Evolutionary conservation across 2,888 invertebrate species (phyloP).

Genomic region (Melieria omissa): DNA sequence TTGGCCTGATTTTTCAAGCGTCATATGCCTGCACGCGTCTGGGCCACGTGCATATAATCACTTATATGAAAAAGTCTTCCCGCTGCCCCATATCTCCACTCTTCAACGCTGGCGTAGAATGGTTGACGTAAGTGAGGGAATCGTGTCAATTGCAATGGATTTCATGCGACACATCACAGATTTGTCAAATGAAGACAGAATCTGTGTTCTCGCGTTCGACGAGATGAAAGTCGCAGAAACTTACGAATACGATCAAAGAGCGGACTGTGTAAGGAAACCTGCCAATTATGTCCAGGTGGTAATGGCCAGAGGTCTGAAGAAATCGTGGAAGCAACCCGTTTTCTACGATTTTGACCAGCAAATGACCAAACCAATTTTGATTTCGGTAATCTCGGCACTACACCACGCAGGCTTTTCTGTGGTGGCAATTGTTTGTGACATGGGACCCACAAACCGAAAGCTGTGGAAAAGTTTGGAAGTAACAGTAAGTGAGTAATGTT

Average conservation of each 20-base stretch:
- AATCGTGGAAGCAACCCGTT: conserved; percentile 10
- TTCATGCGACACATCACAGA: not conserved
- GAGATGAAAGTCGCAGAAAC: conserved; percentile 1
- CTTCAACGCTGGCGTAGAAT: not conserved
- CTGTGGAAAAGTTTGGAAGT: too few relatives aligned
- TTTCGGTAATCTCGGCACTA: not conserved
- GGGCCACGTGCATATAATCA: not conserved
- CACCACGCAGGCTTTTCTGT: not conserved
- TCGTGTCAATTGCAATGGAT: not conserved
- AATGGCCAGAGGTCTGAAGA: not conserved
- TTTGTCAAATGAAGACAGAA: not conserved
- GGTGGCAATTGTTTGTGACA: not conserved
- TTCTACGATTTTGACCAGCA: not conserved
- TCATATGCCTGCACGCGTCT: conserved; percentile 7
- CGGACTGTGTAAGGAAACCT: not conserved
- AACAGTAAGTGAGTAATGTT: too few relatives aligned
- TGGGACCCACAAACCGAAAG: too few relatives aligned
- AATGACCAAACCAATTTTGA: not conserved
- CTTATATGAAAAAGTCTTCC: not conserved
- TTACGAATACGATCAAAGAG: conserved; percentile 1
- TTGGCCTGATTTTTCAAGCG: not conserved
- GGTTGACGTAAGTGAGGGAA: conserved; percentile 11
- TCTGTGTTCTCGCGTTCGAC: conserved; percentile 12
- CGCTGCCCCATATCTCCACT: conserved; percentile 2
- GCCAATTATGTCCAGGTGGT: not conserved